A percentile compares a stretch with the other conserved stretches of the same genome.
These are phyloP conservation scores for Nomada flava DNA, from an alignment of 2,888 invertebrate genomes.

Conservation along the genomic window DNA sequence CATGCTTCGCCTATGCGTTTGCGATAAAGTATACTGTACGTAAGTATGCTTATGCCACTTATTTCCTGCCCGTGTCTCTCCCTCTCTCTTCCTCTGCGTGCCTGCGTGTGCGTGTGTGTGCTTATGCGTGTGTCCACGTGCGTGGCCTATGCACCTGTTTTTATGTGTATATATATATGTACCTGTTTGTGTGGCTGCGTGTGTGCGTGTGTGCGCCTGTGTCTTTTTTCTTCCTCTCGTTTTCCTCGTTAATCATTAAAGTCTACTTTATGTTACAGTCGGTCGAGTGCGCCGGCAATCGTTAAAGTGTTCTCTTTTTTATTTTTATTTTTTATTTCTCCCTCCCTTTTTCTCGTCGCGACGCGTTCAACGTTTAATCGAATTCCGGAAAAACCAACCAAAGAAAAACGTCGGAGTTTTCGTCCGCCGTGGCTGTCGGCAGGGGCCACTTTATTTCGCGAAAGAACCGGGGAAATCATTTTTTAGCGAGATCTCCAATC, in stretches of 20 bases:
- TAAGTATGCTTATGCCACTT: constrained; percentile 70
- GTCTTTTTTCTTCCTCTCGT: constrained; percentile 38
- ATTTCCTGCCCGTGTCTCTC: constrained; percentile 39
- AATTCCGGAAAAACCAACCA: constrained; percentile 25
- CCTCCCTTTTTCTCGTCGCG: neutral
- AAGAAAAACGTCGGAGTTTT: neutral
- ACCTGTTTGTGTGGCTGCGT: neutral
- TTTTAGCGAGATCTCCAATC: neutral
- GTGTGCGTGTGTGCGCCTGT: constrained; percentile 27
- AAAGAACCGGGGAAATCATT: neutral
- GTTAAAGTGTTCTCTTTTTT: constrained; percentile 26
- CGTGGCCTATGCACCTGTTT: constrained; percentile 30
- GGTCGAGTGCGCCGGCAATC: constrained; percentile 78
- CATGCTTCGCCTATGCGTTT: constrained; percentile 63
- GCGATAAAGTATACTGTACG: constrained; percentile 71
- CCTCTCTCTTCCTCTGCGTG: constrained; percentile 26
- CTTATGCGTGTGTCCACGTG: constrained; percentile 21
- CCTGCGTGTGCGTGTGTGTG: constrained; percentile 1
- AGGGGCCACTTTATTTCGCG: neutral
- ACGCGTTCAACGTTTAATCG: constrained; percentile 26
- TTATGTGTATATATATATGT: constrained; percentile 3
- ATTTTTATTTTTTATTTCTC: neutral
- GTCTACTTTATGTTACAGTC: constrained; percentile 73
- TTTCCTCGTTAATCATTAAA: constrained; percentile 63
- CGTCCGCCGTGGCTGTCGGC: neutral